phyloP scores from a whole-genome alignment of 2,113 vertebrate species.

The Alligator mississippiensis region DNA sequence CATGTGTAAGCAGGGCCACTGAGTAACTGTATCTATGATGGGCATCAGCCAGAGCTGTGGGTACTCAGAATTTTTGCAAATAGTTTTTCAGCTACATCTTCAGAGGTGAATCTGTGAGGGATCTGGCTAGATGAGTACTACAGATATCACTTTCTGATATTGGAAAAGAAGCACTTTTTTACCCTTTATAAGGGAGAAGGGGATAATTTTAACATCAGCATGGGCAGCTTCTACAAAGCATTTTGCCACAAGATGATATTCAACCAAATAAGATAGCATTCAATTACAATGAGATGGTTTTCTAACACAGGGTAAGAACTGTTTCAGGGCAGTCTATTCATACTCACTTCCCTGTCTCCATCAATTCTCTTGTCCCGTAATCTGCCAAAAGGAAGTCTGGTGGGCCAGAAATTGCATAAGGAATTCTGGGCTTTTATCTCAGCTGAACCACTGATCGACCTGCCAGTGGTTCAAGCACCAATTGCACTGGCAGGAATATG shows the following conservation, averaged over 20 bases:
- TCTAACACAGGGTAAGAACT: neutral
- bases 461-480: no score
- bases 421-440: neutral
- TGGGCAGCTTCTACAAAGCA: neutral
- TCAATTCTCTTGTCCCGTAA: neutral
- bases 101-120: neutral
- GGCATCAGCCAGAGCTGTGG: neutral
- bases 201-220: neutral
- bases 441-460: neutral
- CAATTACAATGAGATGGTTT: neutral
- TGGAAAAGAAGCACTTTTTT: neutral
- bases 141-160: neutral
- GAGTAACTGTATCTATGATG: conserved; percentile 31
- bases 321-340: neutral
- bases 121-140: neutral
- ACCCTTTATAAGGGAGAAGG: neutral
- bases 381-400: neutral
- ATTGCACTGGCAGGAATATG: no score
- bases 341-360: accelerated
- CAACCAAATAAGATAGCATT: neutral
- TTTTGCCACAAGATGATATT: neutral
- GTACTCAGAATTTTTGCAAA: neutral
- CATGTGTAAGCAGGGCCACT: neutral
- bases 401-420: neutral
- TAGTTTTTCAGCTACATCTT: neutral